A percentile compares a stretch with the other conserved stretches of the same genome.
Conservation (phyloP, 2,797 vertebrate species). For the Octomys mimax region DNA sequence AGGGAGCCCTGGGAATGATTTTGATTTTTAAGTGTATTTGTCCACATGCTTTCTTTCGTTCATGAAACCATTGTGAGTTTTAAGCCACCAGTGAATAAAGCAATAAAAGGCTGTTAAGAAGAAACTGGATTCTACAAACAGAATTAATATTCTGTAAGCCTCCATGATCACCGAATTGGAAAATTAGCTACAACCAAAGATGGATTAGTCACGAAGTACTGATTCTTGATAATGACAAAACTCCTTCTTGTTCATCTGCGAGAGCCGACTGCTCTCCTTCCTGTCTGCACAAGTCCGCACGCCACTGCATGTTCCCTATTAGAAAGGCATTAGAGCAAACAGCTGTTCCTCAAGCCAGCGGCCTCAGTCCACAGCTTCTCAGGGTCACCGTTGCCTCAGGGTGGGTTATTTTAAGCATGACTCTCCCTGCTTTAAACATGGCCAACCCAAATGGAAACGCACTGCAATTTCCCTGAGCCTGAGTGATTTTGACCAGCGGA, state of each 20-base stretch:
- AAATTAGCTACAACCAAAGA: conserved; percentile 49
- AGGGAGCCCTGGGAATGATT: neutral
- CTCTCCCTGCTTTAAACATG: conserved; percentile 52
- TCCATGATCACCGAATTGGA: conserved; percentile 57
- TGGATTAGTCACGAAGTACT: conserved; percentile 69
- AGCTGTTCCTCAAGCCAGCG: conserved; percentile 59
- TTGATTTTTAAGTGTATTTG: conserved; percentile 34
- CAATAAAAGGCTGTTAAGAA: conserved; percentile 13
- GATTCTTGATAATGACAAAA: conserved; percentile 49
- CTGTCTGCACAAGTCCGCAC: conserved; percentile 68
- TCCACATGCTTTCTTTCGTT: conserved; percentile 37
- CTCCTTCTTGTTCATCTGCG: conserved; percentile 51
- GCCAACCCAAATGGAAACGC: conserved; percentile 43
- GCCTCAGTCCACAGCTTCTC: conserved; percentile 43
- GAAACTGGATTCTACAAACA: conserved; percentile 37
- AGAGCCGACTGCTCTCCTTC: conserved; percentile 70
- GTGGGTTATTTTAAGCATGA: conserved; percentile 69
- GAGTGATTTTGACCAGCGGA: conserved; percentile 17
- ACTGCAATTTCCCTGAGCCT: neutral
- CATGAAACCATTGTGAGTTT: neutral
- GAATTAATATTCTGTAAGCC: conserved; percentile 24
- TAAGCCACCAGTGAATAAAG: conserved; percentile 35
- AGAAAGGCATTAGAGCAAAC: conserved; percentile 72
- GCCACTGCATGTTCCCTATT: conserved; percentile 58
- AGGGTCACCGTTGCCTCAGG: conserved; percentile 56